Evolutionary conservation across 53 echinoderm and acorn worm species (phyloP), one percentile per base, ranked within the genome.

Genomic region (Actinopyga echinites): DNA sequence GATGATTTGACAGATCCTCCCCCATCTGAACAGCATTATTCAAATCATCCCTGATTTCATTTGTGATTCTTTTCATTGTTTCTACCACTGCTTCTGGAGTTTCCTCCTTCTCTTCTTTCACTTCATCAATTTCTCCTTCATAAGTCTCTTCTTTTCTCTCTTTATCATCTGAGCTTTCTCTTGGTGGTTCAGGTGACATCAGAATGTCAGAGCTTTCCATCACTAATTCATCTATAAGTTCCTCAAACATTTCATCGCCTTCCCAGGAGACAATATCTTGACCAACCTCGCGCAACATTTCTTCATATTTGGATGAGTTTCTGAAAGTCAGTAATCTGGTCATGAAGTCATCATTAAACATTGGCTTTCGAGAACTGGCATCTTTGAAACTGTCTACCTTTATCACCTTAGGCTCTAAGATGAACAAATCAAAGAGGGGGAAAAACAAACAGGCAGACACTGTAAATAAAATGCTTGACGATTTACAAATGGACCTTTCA

Each of bases 301-400:
- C 82, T 12, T 85, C 85, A 65, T 89, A 89, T 52, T 37, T 87
- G 44, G 87, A 84, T 31, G 90, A 90, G 56, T 90, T 86, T 69
- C 90, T 65, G 28, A 95, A 83, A 15, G 92, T 89, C 13, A 74
- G 86, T 2, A 92, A 78, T 5, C 95, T 66, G 2, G 88, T 86
- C 79, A 90, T 83, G 65, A 95, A 79, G 42, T 87, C 92, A 36
- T 90, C 88, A 28, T 92, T 90, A 40, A 92, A 62, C 36, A 79
- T 86, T 24, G 87, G 78, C 35, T 74, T 78, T 33, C 53, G 45
- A 20, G 56, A 5, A 30, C 53, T 75, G 3, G 75, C 24, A 12
- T 78, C 91, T 81, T 62, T 83, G 82, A 95, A 87, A 44, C 26
- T 69, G 56, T 84, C 71, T 28, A 67, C 79, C 34, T 75, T 75